A percentile compares a stretch with the other conserved stretches of the same genome.
These are phyloP conservation scores for Microplitis demolitor DNA, from an alignment of 1,140 invertebrate species.

Conservation along the genomic window DNA sequence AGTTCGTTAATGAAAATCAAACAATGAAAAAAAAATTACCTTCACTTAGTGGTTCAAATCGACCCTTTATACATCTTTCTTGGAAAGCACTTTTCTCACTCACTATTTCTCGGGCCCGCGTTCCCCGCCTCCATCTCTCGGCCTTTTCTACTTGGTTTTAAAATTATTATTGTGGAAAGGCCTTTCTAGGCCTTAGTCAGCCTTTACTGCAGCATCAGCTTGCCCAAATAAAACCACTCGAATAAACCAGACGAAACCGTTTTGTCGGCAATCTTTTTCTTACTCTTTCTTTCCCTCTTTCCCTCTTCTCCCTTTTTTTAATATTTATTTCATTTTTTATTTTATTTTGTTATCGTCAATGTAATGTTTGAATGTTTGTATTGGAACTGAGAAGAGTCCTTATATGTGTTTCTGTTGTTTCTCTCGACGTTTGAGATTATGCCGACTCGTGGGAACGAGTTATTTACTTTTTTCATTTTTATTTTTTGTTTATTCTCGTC, in stretches of 20 bases:
- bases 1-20: constrained; percentile 63
- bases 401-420: constrained; percentile 31
- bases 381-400: constrained; percentile 17
- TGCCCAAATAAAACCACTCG: constrained; percentile 14
- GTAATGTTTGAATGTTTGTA: constrained; percentile 32
- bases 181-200: constrained; percentile 40
- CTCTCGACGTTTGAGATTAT: constrained; percentile 19
- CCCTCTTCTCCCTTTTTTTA: background rate
- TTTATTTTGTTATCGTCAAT: constrained; percentile 22
- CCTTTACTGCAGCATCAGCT: constrained; percentile 36
- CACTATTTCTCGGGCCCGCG: too few relatives aligned
- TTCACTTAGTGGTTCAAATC: constrained; percentile 43
- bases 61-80: constrained; percentile 13
- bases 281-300: constrained; percentile 5
- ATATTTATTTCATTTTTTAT: constrained; percentile 1
- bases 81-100: background rate
- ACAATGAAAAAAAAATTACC: constrained; percentile 56
- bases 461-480: constrained; percentile 4
- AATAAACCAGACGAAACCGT: background rate
- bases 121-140: background rate
- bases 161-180: constrained; percentile 15
- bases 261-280: constrained; percentile 15
- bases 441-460: constrained; percentile 21
- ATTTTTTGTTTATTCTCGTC: constrained; percentile 2
- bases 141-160: constrained; percentile 1